Evolutionary conservation across 2,113 vertebrate species (phyloP).

Genomic region (Corapipo altera): DNA sequence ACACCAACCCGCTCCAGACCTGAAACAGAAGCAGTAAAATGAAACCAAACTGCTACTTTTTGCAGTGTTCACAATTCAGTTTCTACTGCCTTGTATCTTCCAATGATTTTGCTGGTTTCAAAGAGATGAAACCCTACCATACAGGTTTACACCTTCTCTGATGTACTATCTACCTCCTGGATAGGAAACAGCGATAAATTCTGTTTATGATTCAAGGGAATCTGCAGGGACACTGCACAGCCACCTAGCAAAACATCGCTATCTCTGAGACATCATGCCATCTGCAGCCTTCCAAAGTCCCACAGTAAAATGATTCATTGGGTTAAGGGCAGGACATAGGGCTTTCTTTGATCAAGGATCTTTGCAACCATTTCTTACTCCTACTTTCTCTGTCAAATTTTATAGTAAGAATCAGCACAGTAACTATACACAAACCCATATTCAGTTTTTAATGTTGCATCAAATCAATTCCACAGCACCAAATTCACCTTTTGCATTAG

Average conservation of each 20-base stretch:
- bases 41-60: neutral
- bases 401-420: neutral
- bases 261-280: neutral
- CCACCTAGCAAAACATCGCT: neutral
- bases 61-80: neutral
- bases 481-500: neutral
- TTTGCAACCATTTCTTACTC: neutral
- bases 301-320: neutral
- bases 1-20: fast-evolving
- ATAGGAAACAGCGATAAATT: neutral
- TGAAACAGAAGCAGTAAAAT: neutral
- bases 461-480: neutral
- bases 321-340: neutral
- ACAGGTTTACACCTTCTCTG: neutral
- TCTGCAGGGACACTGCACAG: neutral
- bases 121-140: neutral
- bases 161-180: neutral
- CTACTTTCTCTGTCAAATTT: neutral
- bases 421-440: neutral
- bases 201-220: neutral
- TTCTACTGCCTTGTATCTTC: neutral
- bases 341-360: neutral
- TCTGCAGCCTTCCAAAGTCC: neutral
- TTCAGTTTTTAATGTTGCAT: neutral
- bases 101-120: neutral